Evolutionary conservation across 2,113 vertebrate species (phyloP), one percentile per base, ranked within the genome.

Genomic region (Saimiri boliviensis): DNA sequence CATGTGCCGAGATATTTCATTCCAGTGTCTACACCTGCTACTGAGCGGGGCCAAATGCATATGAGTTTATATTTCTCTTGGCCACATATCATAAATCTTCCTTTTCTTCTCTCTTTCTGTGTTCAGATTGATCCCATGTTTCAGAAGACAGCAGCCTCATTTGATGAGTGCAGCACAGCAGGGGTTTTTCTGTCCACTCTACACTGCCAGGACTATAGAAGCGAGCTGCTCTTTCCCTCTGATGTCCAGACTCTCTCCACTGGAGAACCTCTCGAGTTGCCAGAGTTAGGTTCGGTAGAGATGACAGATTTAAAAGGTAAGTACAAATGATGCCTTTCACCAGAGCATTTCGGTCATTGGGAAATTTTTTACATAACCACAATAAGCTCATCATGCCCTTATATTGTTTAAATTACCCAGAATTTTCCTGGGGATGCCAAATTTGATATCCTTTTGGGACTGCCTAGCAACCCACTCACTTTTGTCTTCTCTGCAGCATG

Each of bases 131-230:
- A 98, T 35, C 99, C 99, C 96, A 99, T 99, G 99, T 99, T 99
- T 98, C 99, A 99, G 98, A 99, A 98, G n/a, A 98, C 99, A 0
- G 99, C 98, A 0, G 98, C 99, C 1, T 99, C 99, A 0, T 99
- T 99, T 0, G 99, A 99, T 23, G 99, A 99, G 92, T 99, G 99
- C 98, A 99, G 98, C 97, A 99, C 99, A 0, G 98, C 98, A 0
- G 99, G 99, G 0, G 98, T 99, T 20, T 99, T 99, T 98, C 98
- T 99, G 60, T 98, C 98, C 0, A 98, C 99, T 1, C 98, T 99
- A 30, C 99, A 93, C 87, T 99, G 99, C 47, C 98, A 99, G 25
- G 97, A 97, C 98, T 99, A 98, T 54, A 98, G 98, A 86, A 99
- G 99, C 0, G 99, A 99, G 96, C 98, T 99, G 54, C 98, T 98